phyloP scores from a whole-genome alignment of 2,797 vertebrate species.

The Pangasius djambal region DNA sequence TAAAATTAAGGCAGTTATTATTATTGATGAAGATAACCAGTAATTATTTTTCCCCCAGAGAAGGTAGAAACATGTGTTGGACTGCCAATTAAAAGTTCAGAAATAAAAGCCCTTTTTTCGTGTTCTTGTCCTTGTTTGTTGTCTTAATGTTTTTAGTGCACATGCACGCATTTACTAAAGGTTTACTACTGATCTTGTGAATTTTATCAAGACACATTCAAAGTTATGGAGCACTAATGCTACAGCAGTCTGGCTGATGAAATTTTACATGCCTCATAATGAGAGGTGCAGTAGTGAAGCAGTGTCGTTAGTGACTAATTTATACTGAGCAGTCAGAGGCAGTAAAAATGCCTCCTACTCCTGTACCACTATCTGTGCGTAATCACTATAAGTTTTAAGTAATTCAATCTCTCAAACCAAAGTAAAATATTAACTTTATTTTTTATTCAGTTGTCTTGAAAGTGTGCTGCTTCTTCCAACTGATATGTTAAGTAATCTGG shows the following conservation, averaged over 20 bases:
- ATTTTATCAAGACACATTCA: not conserved
- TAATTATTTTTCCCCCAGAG: constrained; percentile 67
- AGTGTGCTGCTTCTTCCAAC: not conserved
- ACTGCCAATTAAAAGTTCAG: constrained; percentile 82
- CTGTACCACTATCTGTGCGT: not conserved
- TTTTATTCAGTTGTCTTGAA: not conserved
- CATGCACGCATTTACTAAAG: not conserved
- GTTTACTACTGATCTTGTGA: not conserved
- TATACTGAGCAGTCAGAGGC: not conserved
- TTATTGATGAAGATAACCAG: constrained; percentile 69
- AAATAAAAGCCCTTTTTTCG: constrained; percentile 83
- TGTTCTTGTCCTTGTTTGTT: constrained; percentile 58
- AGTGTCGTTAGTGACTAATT: not conserved
- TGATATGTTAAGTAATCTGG: not conserved
- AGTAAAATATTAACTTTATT: not conserved
- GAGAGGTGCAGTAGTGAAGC: not conserved
- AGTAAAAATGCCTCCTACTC: not conserved
- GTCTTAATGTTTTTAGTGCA: not conserved
- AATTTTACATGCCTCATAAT: not conserved
- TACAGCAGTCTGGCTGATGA: not conserved
- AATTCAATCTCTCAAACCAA: not conserved
- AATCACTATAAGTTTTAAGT: not conserved
- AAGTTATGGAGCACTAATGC: not conserved
- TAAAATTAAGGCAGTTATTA: constrained; percentile 61
- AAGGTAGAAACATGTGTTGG: constrained; percentile 80